phyloP scores from a whole-genome alignment of 2,113 vertebrate genomes.

The Blennius ocellaris region DNA sequence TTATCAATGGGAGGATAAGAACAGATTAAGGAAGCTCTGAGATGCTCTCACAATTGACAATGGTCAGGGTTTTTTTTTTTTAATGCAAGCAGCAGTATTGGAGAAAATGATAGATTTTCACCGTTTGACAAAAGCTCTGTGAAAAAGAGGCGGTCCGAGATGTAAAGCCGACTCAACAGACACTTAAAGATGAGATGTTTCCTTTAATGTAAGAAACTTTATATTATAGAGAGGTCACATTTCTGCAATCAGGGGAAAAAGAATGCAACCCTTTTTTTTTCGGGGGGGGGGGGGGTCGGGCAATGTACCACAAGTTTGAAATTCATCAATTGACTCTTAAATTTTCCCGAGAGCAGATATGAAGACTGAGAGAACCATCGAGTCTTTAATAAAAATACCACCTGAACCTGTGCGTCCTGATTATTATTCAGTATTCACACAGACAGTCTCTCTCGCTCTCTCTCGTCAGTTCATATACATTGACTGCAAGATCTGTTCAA shows the following conservation, averaged over 20 bases:
- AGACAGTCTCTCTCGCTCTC: constrained; percentile 60
- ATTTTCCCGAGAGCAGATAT: constrained; percentile 32
- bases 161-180: constrained; percentile 34
- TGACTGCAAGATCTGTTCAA: constrained; percentile 79
- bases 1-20: constrained; percentile 69
- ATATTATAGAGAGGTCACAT: not conserved
- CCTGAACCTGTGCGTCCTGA: constrained; percentile 65
- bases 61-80: constrained; percentile 49
- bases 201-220: constrained; percentile 4
- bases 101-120: constrained; percentile 46
- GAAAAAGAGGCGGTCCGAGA: constrained; percentile 35
- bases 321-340: constrained; percentile 25
- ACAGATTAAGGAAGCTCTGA: constrained; percentile 61
- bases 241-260: no score
- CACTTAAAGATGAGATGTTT: not conserved
- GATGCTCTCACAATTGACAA: constrained; percentile 59
- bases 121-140: constrained; percentile 38
- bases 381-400: constrained; percentile 67
- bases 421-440: constrained; percentile 77
- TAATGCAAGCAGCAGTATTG: constrained; percentile 40
- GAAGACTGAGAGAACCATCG: constrained; percentile 30
- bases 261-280: no score
- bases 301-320: constrained; percentile 12
- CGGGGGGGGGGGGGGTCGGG: not conserved
- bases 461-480: constrained; percentile 75